phyloP scores from a whole-genome alignment of 2,888 invertebrate genomes.

The Caradrina kadenii region DNA sequence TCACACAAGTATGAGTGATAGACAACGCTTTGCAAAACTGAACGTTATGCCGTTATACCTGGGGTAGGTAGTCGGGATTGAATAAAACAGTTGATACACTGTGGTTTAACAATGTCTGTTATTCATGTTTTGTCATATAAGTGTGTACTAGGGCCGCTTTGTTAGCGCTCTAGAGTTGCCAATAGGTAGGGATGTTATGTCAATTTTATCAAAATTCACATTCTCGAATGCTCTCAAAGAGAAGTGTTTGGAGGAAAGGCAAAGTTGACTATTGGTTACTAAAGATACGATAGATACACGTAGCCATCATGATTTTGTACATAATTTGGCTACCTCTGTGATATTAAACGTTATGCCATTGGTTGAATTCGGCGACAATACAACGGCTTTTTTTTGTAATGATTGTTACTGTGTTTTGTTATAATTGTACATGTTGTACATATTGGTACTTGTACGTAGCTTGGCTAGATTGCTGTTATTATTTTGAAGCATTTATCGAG shows the following conservation, averaged over 20 bases:
- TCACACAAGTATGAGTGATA: no score
- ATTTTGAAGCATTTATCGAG: slow-evolving; percentile 79
- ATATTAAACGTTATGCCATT: slow-evolving; percentile 73
- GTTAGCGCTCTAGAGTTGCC: slow-evolving; percentile 5
- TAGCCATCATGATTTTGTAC: slow-evolving; percentile 61
- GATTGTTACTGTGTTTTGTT: slow-evolving; percentile 69
- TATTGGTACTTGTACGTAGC: slow-evolving; percentile 69
- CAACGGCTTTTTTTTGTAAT: slow-evolving; percentile 65
- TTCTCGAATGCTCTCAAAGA: slow-evolving; percentile 9
- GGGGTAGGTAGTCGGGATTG: neutral
- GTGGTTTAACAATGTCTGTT: neutral
- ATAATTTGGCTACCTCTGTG: slow-evolving; percentile 78
- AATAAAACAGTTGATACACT: neutral
- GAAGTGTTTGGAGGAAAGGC: slow-evolving; percentile 10
- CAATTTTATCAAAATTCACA: neutral
- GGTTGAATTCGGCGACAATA: slow-evolving; percentile 70
- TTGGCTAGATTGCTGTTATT: slow-evolving; percentile 77
- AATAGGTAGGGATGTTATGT: slow-evolving; percentile 5
- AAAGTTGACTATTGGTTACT: slow-evolving; percentile 18
- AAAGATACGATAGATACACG: slow-evolving; percentile 33
- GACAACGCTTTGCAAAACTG: no score
- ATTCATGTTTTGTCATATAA: neutral
- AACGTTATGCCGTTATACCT: no score
- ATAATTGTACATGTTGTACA: slow-evolving; percentile 67
- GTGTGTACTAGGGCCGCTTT: slow-evolving; percentile 24